phyloP scores from a whole-genome alignment of 2,888 invertebrate species.

The Mythimna pallens region DNA sequence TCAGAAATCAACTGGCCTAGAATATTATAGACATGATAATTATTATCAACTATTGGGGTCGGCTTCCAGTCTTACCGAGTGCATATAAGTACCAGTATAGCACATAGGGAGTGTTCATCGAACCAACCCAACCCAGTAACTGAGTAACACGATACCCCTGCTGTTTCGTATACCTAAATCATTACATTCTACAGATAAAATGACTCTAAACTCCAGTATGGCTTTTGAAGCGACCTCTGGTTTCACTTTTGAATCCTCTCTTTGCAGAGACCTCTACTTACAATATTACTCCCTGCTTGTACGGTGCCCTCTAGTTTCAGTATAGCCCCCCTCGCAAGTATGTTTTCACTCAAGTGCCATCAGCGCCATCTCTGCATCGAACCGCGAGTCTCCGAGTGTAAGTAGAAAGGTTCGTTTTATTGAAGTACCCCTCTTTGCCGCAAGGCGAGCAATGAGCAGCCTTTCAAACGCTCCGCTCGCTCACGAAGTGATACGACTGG shows the following conservation, averaged over 20 bases:
- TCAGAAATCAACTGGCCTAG: too few species aligned
- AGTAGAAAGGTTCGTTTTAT: slow-evolving; percentile 38
- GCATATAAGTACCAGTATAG: too few species aligned
- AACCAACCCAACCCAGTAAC: too few species aligned
- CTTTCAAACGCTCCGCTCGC: slow-evolving; percentile 20
- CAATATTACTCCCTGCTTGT: not conserved
- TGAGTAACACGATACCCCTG: too few species aligned
- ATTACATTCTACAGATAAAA: not conserved
- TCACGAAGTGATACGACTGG: slow-evolving; percentile 22
- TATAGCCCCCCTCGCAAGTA: not conserved
- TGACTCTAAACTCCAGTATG: not conserved
- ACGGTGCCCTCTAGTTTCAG: slow-evolving; percentile 44
- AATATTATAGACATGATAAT: too few species aligned
- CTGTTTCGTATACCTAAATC: too few species aligned
- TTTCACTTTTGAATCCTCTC: not conserved
- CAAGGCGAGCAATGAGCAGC: not conserved
- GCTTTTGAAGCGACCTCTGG: slow-evolving; percentile 12
- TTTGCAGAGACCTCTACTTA: not conserved
- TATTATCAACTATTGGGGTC: too few species aligned
- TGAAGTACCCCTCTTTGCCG: slow-evolving; percentile 20
- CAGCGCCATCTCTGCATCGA: slow-evolving; percentile 57
- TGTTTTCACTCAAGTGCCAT: not conserved
- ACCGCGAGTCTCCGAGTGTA: slow-evolving; percentile 27
- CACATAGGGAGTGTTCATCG: too few species aligned
- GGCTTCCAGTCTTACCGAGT: too few species aligned